Base-by-base conservation (phyloP, 2,888 invertebrate species). In the Rhingia campestris region DNA sequence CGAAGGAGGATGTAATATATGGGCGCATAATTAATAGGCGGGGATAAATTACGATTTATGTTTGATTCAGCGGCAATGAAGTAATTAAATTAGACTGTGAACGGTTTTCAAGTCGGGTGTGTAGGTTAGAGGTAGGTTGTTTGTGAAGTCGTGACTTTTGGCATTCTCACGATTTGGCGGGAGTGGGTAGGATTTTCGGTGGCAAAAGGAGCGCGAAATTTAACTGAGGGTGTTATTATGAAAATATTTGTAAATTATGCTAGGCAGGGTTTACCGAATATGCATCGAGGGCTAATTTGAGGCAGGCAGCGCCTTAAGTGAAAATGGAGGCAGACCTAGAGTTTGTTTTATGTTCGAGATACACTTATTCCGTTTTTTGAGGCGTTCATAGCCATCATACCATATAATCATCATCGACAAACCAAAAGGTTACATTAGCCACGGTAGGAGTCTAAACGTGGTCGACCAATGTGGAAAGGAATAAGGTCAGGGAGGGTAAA, bases 21-120 rank as follows among this genome's bases (percentile, higher is more conserved):
- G 74, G 45, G 51, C 79, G 67, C 61, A 67, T 73, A 73, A 75
- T 79, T 77, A 82, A 82, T 82, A 63, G 77, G 82, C 82, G 82
- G 80, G 74, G 41, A 69, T 63, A 79, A 69, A 64, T 67, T 53
- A 77, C 73, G 73, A 79, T 79, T 79, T 74, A 79, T 74, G 22
- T 22, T 22, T 2, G 74, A 67, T 51, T 69, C 63, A 74, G 74
- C 73, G 79, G 82, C 56, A 79, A 39, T 67, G 54, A 56, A 72
- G 54, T 72, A 61, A 82, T 77, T 82, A 56, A 77, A 67, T 77
- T 12, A 64, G 32, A 64, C 56, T 67, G 69, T 43, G 51, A 37
- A 66, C 30, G 59, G 14, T 76, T 72, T 32, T 14, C 39, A 14
- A 80, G 63, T 69, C 5, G 7, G 14, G 9, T 61, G 37, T 35